Evolutionary conservation across 2,888 invertebrate species (phyloP).

Genomic region (Yponomeuta malinellus): DNA sequence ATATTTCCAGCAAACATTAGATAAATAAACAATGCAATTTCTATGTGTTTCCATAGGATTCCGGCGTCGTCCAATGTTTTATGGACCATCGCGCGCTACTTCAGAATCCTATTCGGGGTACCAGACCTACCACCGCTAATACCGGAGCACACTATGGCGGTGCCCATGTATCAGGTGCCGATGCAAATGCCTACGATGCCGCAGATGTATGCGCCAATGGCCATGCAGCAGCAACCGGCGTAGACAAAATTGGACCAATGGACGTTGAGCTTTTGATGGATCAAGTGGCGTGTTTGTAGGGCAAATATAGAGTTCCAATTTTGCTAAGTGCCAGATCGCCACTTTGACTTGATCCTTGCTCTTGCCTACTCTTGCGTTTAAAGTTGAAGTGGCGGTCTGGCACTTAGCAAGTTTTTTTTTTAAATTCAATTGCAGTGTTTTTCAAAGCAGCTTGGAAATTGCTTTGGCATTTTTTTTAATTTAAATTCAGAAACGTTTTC

Average conservation of each 20-base stretch:
- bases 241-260: slow-evolving; percentile 64
- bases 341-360: slow-evolving; percentile 57
- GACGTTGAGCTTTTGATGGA: slow-evolving; percentile 39
- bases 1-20: slow-evolving; percentile 31
- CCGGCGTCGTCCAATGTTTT: slow-evolving; percentile 74
- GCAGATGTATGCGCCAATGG: slow-evolving; percentile 51
- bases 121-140: slow-evolving; percentile 58
- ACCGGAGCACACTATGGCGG: slow-evolving; percentile 53
- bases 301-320: slow-evolving; percentile 19
- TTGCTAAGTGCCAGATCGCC: slow-evolving; percentile 71
- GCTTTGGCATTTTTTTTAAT: slow-evolving; percentile 29
- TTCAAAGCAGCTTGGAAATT: slow-evolving; percentile 44
- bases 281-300: slow-evolving; percentile 57
- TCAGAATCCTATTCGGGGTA: slow-evolving; percentile 67
- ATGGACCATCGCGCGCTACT: slow-evolving; percentile 72
- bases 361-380: slow-evolving; percentile 23
- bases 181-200: slow-evolving; percentile 35
- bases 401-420: slow-evolving; percentile 53
- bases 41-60: slow-evolving; percentile 56
- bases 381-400: slow-evolving; percentile 58
- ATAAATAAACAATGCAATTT: slow-evolving; percentile 17
- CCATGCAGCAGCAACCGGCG: slow-evolving; percentile 42
- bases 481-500: slow-evolving; percentile 41
- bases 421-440: slow-evolving; percentile 49
- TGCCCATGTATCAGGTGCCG: slow-evolving; percentile 55